These are phyloP conservation scores for Nicator chloris DNA, from an alignment of 2,113 vertebrate genomes.

Conservation along the genomic window DNA sequence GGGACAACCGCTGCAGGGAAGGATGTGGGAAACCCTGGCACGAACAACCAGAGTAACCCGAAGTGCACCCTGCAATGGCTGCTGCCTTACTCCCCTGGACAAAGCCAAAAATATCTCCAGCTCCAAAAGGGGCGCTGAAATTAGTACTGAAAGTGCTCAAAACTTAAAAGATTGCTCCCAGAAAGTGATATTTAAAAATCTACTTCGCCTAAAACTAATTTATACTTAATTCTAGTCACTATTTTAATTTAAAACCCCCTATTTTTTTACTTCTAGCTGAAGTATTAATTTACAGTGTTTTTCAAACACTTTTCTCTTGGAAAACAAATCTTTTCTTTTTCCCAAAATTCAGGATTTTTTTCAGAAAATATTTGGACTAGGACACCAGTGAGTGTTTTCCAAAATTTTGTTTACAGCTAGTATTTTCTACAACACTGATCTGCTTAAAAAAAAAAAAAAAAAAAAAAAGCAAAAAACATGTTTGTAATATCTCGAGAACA, in stretches of 20 bases:
- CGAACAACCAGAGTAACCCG: neutral
- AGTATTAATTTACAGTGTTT: neutral
- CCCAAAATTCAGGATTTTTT: neutral
- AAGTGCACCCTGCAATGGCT: accelerated
- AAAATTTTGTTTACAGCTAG: neutral
- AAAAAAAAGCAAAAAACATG: neutral
- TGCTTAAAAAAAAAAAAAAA: neutral
- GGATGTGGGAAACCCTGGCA: neutral
- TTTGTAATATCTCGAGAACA: neutral
- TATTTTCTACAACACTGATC: neutral
- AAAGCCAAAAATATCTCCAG: neutral
- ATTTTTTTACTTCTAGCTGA: neutral
- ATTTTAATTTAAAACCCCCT: neutral
- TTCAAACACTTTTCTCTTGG: neutral
- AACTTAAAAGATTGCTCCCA: neutral
- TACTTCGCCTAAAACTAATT: neutral
- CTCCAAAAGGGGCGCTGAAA: neutral
- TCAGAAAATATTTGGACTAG: neutral
- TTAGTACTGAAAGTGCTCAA: neutral
- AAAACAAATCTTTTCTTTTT: neutral
- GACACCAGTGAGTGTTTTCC: accelerated
- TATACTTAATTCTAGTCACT: neutral
- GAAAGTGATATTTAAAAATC: neutral
- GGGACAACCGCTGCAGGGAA: neutral
- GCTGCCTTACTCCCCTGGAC: neutral